Percentiles rank a stretch among this genome's conserved stretches.
Evolutionary conservation across 2,113 vertebrate species (phyloP).

Genomic region (Penelope pileata): DNA sequence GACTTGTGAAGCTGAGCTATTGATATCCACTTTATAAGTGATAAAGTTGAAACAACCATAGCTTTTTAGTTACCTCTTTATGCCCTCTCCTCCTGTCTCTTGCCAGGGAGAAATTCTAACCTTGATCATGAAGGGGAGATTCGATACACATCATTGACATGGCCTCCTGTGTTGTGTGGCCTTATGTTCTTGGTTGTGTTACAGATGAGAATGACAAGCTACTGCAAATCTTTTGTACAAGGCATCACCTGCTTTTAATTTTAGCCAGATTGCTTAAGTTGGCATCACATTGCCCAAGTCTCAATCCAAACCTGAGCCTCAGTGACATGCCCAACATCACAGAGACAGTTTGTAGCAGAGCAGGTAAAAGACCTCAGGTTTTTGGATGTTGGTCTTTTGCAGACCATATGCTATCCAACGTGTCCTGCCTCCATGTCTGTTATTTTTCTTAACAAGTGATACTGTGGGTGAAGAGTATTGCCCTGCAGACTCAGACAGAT

Average conservation of each 20-base stretch:
- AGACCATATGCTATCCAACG: neutral
- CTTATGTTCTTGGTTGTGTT: neutral
- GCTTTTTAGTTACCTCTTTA: neutral
- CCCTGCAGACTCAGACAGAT: neutral
- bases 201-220: neutral
- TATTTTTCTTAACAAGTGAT: neutral
- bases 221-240: neutral
- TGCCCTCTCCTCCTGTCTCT: neutral
- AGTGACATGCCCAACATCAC: neutral
- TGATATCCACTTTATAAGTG: accelerated
- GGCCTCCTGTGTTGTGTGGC: neutral
- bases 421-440: accelerated
- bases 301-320: neutral
- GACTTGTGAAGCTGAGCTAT: neutral
- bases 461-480: neutral
- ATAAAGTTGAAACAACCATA: neutral
- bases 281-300: neutral
- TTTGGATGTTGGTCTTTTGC: neutral
- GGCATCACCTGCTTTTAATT: neutral
- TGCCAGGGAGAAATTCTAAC: neutral
- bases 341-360: neutral
- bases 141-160: no score
- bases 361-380: neutral
- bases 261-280: neutral
- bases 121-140: neutral